These are phyloP conservation scores for Falco naumanni DNA, from an alignment of 2,797 vertebrate genomes.

Conservation along the genomic window DNA sequence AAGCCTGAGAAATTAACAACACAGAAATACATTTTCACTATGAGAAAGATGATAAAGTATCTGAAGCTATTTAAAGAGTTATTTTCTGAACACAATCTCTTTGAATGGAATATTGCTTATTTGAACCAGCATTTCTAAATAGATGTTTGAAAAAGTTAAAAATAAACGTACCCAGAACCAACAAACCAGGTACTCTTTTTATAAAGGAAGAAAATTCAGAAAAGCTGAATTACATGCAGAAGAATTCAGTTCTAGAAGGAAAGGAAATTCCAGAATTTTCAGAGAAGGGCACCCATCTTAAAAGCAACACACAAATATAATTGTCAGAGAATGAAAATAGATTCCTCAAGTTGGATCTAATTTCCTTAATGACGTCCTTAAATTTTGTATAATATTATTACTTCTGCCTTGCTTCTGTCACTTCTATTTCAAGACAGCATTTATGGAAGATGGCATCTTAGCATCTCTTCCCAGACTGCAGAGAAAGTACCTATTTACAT, in stretches of 20 bases:
- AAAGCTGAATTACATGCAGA: background rate
- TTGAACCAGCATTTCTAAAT: background rate
- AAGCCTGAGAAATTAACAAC: background rate
- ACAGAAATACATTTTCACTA: background rate
- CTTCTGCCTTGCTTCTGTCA: background rate
- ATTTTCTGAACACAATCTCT: background rate
- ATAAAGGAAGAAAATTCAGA: background rate
- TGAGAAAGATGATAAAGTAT: background rate
- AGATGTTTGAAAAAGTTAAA: background rate
- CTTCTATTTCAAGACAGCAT: background rate
- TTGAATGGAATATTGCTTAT: background rate
- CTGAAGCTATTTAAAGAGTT: background rate
- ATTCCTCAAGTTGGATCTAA: background rate
- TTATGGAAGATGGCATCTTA: background rate
- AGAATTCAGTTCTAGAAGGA: background rate
- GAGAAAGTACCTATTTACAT: background rate
- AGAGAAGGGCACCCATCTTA: background rate
- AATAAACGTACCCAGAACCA: background rate
- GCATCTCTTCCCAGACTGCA: background rate
- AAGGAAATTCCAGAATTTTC: background rate
- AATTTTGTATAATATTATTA: background rate
- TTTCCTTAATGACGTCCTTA: background rate
- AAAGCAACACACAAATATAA: background rate
- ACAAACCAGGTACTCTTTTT: background rate
- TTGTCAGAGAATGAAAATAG: background rate